Evolutionary conservation across 2,888 invertebrate species (phyloP).

Genomic region (Escarpia spicata): DNA sequence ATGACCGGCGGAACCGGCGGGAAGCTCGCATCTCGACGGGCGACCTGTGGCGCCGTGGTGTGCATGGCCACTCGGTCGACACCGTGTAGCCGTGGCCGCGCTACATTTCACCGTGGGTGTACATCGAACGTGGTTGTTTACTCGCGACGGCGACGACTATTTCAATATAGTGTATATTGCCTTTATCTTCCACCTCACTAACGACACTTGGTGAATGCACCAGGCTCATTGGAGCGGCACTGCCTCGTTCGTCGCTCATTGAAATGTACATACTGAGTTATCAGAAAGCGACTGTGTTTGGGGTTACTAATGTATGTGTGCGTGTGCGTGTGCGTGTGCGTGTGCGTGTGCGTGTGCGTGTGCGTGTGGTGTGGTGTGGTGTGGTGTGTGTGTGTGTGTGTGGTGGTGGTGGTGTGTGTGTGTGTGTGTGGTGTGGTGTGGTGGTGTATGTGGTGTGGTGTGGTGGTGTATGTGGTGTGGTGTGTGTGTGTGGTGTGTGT

Average conservation of each 20-base stretch:
- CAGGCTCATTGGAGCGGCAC: not conserved
- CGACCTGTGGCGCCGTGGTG: not conserved
- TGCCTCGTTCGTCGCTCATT: not conserved
- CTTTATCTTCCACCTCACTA: not conserved
- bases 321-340: conserved; percentile 32
- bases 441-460: too few relatives aligned
- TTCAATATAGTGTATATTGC: not conserved
- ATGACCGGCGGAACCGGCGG: conserved; percentile 8
- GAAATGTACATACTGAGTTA: too few relatives aligned
- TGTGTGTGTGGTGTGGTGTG: too few relatives aligned
- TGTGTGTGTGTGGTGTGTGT: too few relatives aligned
- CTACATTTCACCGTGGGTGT: not conserved
- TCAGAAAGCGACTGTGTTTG: not conserved
- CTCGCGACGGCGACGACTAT: not conserved
- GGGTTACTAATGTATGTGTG: conserved; percentile 24
- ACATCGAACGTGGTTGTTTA: not conserved
- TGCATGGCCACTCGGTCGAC: not conserved
- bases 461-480: too few relatives aligned
- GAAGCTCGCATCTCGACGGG: not conserved
- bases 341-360: not conserved
- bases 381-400: too few relatives aligned
- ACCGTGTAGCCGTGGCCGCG: not conserved
- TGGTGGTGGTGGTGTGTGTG: too few relatives aligned
- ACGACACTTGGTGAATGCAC: not conserved
- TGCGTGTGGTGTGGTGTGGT: too few relatives aligned